Percentiles rank a stretch among this genome's conserved stretches.
Conservation (phyloP, 2,888 invertebrate genomes). For the Drosophila fungiperda region DNA sequence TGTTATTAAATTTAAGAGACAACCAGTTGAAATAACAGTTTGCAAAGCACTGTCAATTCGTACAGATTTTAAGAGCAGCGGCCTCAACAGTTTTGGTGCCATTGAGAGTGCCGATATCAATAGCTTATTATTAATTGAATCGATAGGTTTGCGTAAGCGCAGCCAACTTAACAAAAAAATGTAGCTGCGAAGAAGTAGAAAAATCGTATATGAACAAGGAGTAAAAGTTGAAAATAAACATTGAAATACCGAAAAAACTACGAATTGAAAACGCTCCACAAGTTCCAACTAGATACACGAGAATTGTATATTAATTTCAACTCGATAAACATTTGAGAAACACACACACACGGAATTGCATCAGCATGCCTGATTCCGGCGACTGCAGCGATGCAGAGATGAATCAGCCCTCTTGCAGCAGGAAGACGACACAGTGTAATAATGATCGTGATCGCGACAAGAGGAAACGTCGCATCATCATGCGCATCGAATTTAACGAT, state of each 20-base stretch:
- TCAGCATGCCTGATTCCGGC: constrained; percentile 72
- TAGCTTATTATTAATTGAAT: constrained; percentile 37
- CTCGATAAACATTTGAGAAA: constrained; percentile 31
- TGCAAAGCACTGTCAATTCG: constrained; percentile 14
- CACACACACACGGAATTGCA: constrained; percentile 63
- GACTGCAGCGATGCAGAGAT: constrained; percentile 67
- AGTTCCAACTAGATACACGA: constrained; percentile 28
- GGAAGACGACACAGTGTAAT: constrained; percentile 32
- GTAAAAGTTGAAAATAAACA: constrained; percentile 59
- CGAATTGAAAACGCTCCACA: constrained; percentile 27
- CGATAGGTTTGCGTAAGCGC: constrained; percentile 60
- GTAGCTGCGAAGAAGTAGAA: constrained; percentile 62
- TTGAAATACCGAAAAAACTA: constrained; percentile 32
- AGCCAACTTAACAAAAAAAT: constrained; percentile 60
- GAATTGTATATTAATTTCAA: constrained; percentile 45
- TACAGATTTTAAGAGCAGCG: constrained; percentile 22
- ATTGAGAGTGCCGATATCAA: constrained; percentile 34
- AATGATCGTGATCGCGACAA: constrained; percentile 45
- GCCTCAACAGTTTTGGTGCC: constrained; percentile 48
- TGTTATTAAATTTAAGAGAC: neutral
- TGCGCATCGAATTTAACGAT: constrained; percentile 84
- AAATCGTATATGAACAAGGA: constrained; percentile 61
- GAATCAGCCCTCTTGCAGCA: constrained; percentile 74
- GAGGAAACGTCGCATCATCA: constrained; percentile 83
- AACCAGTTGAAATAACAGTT: constrained; percentile 38